Percentiles rank a stretch among this genome's conserved stretches.
Evolutionary conservation across 2,113 vertebrate genomes (phyloP).

Genomic region (Hypomesus transpacificus): DNA sequence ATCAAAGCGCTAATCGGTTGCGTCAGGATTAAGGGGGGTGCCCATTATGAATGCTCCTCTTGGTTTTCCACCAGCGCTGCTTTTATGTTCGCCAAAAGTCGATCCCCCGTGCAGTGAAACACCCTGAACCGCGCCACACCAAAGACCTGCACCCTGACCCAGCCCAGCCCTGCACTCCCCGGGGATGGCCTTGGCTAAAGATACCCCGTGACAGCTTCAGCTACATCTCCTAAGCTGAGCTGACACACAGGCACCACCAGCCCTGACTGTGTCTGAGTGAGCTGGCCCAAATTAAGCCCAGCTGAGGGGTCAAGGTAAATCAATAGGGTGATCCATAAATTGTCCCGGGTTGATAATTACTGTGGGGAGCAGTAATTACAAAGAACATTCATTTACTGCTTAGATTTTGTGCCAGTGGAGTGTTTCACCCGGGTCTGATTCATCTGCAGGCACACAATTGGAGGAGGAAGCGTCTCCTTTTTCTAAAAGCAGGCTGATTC

Average conservation of each 20-base stretch:
- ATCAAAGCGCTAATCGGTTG: conserved; percentile 63
- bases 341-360: conserved; percentile 68
- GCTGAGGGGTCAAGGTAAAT: conserved; percentile 71
- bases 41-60: conserved; percentile 45
- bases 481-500: conserved; percentile 33
- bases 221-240: conserved; percentile 47
- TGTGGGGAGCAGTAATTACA: conserved; percentile 70
- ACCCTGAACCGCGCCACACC: conserved; percentile 39
- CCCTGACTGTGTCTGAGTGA: conserved; percentile 53
- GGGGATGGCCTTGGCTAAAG: conserved; percentile 54
- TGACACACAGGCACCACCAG: conserved; percentile 48
- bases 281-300: conserved; percentile 56
- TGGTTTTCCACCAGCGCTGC: conserved; percentile 28
- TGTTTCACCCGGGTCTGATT: conserved; percentile 49
- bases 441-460: conserved; percentile 60
- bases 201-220: conserved; percentile 50
- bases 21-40: conserved; percentile 64
- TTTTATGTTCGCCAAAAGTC: conserved; percentile 48
- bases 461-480: conserved; percentile 50
- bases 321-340: conserved; percentile 76
- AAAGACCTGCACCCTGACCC: conserved; percentile 43
- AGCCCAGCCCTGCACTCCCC: conserved; percentile 25
- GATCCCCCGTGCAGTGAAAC: conserved; percentile 43
- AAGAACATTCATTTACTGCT: conserved; percentile 72
- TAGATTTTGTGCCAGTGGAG: conserved; percentile 64